Conservation (phyloP, 1,140 invertebrate genomes). For the Whitmania pigra region DNA sequence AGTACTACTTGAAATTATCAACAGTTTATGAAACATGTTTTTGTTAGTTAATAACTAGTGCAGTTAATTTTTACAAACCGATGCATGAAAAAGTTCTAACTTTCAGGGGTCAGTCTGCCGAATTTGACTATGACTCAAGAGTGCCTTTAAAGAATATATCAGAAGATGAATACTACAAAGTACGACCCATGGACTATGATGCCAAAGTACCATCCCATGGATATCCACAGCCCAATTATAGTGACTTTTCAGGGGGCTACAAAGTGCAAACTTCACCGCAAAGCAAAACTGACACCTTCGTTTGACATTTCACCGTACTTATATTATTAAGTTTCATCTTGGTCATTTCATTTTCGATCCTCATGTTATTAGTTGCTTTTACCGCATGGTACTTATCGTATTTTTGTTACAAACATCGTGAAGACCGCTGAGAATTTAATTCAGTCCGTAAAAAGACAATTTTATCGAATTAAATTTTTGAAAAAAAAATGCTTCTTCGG, state of each 20-base stretch:
- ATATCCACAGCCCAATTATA: not conserved
- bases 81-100: not conserved
- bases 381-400: not conserved
- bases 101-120: not conserved
- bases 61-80: too few species aligned
- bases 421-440: too few species aligned
- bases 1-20: too few species aligned
- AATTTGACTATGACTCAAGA: not conserved
- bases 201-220: not conserved
- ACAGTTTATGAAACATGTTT: too few species aligned
- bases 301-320: not conserved
- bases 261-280: not conserved
- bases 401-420: too few species aligned
- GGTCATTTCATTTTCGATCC: not conserved
- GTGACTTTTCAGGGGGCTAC: conserved; percentile 3
- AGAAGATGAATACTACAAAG: not conserved
- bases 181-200: not conserved
- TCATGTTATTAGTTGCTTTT: not conserved
- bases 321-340: not conserved
- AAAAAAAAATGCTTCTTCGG: not conserved
- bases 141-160: not conserved
- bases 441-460: not conserved
- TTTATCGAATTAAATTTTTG: not conserved
- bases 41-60: too few species aligned
- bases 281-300: not conserved